Evolutionary conservation across 2,888 invertebrate genomes (phyloP), one percentile per base, ranked within the genome.

Genomic region (Ichneumoninae sp.): DNA sequence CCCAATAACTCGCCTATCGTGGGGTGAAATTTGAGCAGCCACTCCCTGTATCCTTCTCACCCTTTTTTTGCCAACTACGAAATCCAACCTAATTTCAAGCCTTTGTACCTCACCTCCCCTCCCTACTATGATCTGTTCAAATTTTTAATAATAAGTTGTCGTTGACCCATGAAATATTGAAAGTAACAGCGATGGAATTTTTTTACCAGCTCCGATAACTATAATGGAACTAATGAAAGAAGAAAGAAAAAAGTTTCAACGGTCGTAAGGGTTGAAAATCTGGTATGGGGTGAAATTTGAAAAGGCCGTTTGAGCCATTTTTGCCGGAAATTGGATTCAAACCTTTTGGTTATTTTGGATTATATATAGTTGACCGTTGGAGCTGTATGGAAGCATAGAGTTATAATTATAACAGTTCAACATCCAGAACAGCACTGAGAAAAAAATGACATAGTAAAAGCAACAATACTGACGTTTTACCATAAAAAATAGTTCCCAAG

Each of bases 11-110:
- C 44, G 47, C 62, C 22, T 40, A 79, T 79, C 84, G 30, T 68
- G 36, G 71, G 76, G 76, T 78, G 87, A 87, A 86, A 87, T 86
- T 82, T 54, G 82, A 87, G 81, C 68, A 60, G 81, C 80, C 80
- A 76, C 80, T 77, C 82, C 82, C 70, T 36, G 44, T 54, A 40
- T 30, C 68, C 26, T 30, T 66, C 44, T 60, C n/a, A 30, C 19
- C 57, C 66, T 33, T 47, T 19, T 68, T 69, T 40, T 1, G 3
- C 52, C 44, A 76, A 47, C 70, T 16, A 26, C 70, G 44, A 66
- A 71, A 76, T 71, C 66, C 60, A 75, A 75, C 50, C 75, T 33
- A 52, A 65, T 66, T 77, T 75, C 19, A 19, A 52, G 10, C 40
- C 65, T 57, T 26, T 1, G 50, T 52, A 13, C 44, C 16, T 44